Base-by-base conservation (phyloP, 2,797 vertebrate genomes). In the Selene dorsalis region DNA sequence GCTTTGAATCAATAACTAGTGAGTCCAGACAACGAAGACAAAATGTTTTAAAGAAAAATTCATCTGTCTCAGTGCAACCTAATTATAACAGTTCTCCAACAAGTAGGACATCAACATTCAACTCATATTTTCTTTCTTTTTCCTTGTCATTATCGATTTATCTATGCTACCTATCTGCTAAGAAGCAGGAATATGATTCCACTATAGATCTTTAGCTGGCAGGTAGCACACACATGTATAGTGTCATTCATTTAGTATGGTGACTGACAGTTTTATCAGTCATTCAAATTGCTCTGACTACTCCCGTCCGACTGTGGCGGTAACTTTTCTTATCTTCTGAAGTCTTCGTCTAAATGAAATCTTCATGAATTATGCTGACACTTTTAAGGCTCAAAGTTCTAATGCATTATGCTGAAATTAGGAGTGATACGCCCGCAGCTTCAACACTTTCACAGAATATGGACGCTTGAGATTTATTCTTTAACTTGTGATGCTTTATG, bases 401-500 rank as follows among this genome's bases (percentile, higher is more conserved):
- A 17, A 77, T 65, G 58, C 64, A 69, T 83, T 70, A 45, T 61
- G 71, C 84, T 74, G 68, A 87, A 85, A 89, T 75, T 66, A 86
- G 72, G 62, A 79, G 69, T 22, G 22, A 45, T 73, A 63, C 47
- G 79, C 39, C 32, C 16, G 6, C 57, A 16, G 66, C 80, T 79
- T 57, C 62, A 32, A 77, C 67, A 77, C 77, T 86, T 83, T 85
- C 80, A 63, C 74, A 75, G 84, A 86, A 84, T 77, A 65, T 24
- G 55, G 48, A 56, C 72, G 3, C 77, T 58, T 50, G 69, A 81
- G 84, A 85, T 79, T 87, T 55, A 35, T 80, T 60, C 72, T 73
- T 55, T 38, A 75, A 84, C 80, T 88, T 84, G 76, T 84, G 79
- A 88, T 81, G 87, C 82, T 88, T 88, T 87, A 89, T 88, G 77